Evolutionary conservation across 2,113 vertebrate species (phyloP).

Genomic region (Macrotus californicus): DNA sequence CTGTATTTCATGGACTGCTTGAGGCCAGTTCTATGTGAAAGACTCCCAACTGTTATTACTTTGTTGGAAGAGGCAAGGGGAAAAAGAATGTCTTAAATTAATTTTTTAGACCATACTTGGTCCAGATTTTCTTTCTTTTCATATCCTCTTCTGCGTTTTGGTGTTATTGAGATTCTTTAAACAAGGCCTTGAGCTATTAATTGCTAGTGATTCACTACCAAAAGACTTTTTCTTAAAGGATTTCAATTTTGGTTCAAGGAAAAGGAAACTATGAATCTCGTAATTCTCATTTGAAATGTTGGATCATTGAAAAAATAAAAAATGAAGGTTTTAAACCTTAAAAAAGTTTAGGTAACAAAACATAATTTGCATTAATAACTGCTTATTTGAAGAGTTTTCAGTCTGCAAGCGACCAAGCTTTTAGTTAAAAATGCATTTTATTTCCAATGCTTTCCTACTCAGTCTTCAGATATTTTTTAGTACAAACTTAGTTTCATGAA

Average conservation of each 20-base stretch:
- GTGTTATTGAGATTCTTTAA: conserved; percentile 49
- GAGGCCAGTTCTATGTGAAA: conserved; percentile 55
- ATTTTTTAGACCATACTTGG: conserved; percentile 45
- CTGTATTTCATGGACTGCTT: conserved; percentile 35
- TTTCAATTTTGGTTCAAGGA: conserved; percentile 40
- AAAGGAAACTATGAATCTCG: conserved; percentile 26
- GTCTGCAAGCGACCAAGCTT: neutral
- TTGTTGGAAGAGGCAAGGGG: conserved; percentile 52
- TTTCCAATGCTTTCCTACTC: neutral
- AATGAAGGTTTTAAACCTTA: neutral
- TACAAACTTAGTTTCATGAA: neutral
- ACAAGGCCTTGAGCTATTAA: conserved; percentile 38
- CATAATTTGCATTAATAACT: neutral
- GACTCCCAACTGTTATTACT: conserved; percentile 57
- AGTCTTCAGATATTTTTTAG: neutral
- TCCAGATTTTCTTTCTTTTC: conserved; percentile 63
- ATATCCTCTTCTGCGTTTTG: conserved; percentile 38
- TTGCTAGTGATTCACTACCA: conserved; percentile 44
- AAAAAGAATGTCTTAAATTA: conserved; percentile 66
- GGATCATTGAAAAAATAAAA: neutral
- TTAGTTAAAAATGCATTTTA: neutral
- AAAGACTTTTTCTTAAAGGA: conserved; percentile 14
- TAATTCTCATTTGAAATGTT: conserved; percentile 19
- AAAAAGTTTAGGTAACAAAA: neutral
- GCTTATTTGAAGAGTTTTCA: neutral